Base-by-base conservation (phyloP, 2,113 vertebrate genomes). In the Phylloscopus trochiloides region DNA sequence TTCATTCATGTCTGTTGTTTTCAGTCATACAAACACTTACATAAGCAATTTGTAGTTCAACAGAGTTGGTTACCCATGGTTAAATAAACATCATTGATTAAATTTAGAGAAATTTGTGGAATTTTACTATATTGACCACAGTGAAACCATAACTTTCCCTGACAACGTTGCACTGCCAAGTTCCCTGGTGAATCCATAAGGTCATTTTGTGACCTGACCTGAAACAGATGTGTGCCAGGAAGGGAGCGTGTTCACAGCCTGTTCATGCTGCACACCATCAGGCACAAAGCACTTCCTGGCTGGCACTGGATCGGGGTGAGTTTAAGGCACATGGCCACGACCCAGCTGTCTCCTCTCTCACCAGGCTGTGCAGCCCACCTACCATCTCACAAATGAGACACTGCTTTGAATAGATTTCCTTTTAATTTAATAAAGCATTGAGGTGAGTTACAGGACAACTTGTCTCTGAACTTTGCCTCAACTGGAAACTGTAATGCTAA, bases 271-370 rank as follows among this genome's bases (percentile, higher is more conserved):
- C 51, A 28, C 42, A 45, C 28, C 66, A 32, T 4, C 34, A 40
- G 19, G 45, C 45, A 70, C 36, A 52, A 83, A 70, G 36, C 31
- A n/a, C 18, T 48, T 63, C 59, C 55, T n/a, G 43, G 26, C 42
- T 58, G 38, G 31, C 40, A 55, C 26, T 21, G 55, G 34, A 63
- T 58, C 0, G 0, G 20, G 24, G 21, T 0, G 1, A 89, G 38
- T 34, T 81, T 58, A 63, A 87, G 70, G 62, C 70, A 47, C 31
- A 42, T 25, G 10, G 5, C 25, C 31, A 48, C 24, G 40, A 79
- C 17, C 7, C 76, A 63, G 57, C 6, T 3, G 0, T 45, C 67
- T 84, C 55, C 38, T 51, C 55, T 80, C 76, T 36, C 43, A 54
- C 12, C 38, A 74, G 54, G 38, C 68, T 52, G 12, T 55, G 38